Base-by-base conservation (phyloP, 2,888 invertebrate species). In the Salticus scenicus region DNA sequence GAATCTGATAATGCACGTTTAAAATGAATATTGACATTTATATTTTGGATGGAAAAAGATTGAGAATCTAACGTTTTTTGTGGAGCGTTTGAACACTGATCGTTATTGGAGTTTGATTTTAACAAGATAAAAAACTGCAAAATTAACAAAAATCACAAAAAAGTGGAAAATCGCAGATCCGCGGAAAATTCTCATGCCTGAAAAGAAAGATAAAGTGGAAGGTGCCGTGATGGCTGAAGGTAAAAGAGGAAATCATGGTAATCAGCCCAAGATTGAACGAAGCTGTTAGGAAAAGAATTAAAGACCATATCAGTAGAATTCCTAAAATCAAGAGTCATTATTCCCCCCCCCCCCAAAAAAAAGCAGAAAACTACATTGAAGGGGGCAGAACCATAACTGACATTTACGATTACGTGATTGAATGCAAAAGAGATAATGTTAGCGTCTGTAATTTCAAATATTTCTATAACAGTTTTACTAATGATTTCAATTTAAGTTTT, bases 131-230 rank as follows among this genome's bases (percentile, higher is more conserved):
- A n/a, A n/a, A n/a, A n/a, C n/a, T n/a, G n/a, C n/a, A n/a, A n/a
- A n/a, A n/a, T n/a, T n/a, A n/a, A n/a, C n/a, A n/a, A n/a, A n/a
- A n/a, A n/a, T n/a, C n/a, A n/a, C n/a, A n/a, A n/a, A n/a, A n/a
- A n/a, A n/a, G n/a, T n/a, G n/a, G n/a, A n/a, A n/a, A n/a, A n/a
- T n/a, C n/a, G n/a, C n/a, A n/a, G n/a, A n/a, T n/a, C n/a, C n/a
- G n/a, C n/a, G n/a, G n/a, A n/a, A n/a, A n/a, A n/a, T n/a, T n/a
- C n/a, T n/a, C n/a, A n/a, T n/a, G n/a, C n/a, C n/a, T 71, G 74
- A 20, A 88, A 66, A 78, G 10, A 37, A 10, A 12, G 27, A 64
- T 64, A 64, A 64, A 24, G 27, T 7, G 64, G 64, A 17, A 64
- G 27, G 64, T 20, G 64, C 64, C 4, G 12, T 27, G 0, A 64